Evolutionary conservation across 2,888 invertebrate species (phyloP), one percentile per base, ranked within the genome.

Genomic region (Yponomeuta sedellus): DNA sequence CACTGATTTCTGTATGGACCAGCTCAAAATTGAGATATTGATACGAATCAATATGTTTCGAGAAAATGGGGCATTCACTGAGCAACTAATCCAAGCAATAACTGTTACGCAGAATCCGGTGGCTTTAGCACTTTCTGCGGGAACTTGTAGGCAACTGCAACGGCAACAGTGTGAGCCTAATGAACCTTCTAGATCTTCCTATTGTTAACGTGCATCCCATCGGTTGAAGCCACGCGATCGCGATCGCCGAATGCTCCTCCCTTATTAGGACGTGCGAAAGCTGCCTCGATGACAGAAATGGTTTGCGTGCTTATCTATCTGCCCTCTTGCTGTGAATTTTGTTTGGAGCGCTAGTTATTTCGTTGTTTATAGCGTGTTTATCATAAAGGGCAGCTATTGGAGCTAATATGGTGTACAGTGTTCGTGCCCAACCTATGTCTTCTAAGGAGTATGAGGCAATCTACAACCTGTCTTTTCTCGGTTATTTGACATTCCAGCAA

Each of bases 201-300:
- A 28, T 16, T n/a, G 12, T 59, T 22, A 59, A 12, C 59, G 11
- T 59, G 59, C 59, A 22, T 20, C 59, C 25, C 20, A 22, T 22
- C 25, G 25, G n/a, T 22, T 52, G 63, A 25, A 78, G 73, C 77
- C 83, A 78, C 75, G 79, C 80, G 85, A 87, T 86, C 82, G 81
- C 77, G 77, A 83, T 85, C 82, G 75, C 78, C 70, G 71, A 72
- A 78, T 75, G 77, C 82, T 52, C 67, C 78, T 75, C 77, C 89
- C 89, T 84, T 86, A 88, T 86, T 88, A 88, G 86, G 80, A 85
- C 81, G 80, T 80, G 82, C 80, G 78, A 82, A 80, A 80, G 78
- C 77, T 76, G 70, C 69, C 70, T 74, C 75, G 79, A 81, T 81
- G 84, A 85, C 85, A 82, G 81, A 83, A 82, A 78, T 79, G 77